These are phyloP conservation scores for Philopotamus ludificatus DNA, from an alignment of 1,140 invertebrate species.

Conservation along the genomic window DNA sequence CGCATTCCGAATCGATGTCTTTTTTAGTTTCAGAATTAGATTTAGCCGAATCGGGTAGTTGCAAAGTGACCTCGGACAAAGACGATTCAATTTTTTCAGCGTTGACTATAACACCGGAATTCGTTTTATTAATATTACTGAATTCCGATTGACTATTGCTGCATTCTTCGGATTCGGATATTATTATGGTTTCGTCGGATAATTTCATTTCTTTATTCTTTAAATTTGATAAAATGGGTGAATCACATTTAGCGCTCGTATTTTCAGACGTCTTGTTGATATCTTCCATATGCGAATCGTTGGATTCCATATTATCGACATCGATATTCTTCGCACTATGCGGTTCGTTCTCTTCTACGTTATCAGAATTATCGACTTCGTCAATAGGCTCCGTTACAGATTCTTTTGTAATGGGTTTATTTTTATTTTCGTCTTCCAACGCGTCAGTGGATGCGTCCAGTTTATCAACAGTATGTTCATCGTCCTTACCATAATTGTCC, in stretches of 20 bases:
- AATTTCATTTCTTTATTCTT: conserved; percentile 38
- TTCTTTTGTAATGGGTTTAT: neutral
- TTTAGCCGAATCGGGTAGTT: too few relatives aligned
- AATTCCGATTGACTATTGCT: conserved; percentile 43
- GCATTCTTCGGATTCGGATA: conserved; percentile 56
- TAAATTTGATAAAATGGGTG: neutral
- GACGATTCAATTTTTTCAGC: conserved; percentile 31
- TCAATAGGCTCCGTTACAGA: neutral
- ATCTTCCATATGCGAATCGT: neutral
- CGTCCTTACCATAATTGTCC: conserved; percentile 26
- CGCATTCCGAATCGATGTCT: too few relatives aligned
- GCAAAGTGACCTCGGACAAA: too few relatives aligned
- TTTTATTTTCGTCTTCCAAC: neutral
- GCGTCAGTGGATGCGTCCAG: neutral
- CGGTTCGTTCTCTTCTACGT: conserved; percentile 8
- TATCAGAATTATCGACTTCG: neutral
- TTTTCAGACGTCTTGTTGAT: neutral
- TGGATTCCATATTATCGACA: neutral
- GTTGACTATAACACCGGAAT: conserved; percentile 27
- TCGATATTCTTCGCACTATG: neutral
- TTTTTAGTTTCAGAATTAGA: too few relatives aligned
- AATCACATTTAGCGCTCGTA: neutral
- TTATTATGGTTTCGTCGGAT: conserved; percentile 55
- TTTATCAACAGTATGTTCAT: neutral
- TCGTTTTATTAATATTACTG: conserved; percentile 8